Evolutionary conservation across 2,113 vertebrate genomes (phyloP), one percentile per base, ranked within the genome.

Genomic region (Apodemus speciosus): DNA sequence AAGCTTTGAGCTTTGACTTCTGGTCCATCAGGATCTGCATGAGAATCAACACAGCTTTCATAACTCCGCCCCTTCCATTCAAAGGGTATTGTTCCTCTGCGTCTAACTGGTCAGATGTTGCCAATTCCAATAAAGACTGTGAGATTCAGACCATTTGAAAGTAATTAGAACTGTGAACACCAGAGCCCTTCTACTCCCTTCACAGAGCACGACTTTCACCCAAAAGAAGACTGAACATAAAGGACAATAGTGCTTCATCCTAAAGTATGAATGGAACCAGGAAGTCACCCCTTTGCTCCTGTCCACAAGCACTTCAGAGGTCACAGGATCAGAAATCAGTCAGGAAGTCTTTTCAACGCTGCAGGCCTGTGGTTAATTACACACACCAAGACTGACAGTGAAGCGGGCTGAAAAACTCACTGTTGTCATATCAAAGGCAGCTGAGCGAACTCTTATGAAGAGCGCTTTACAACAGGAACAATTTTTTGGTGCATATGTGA

Each of bases 121-220:
- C 60, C 90, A 92, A 32, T 88, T 93, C 73, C 76, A 92, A 85
- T 94, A 96, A 96, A 93, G 92, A 90, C 40, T 85, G 95, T 95
- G 85, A 97, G 66, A 88, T 38, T 64, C 85, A 77, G 77, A 58
- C 49, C 40, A 90, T 88, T 95, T 95, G 93, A 88, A 90, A 64
- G 60, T 69, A 81, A 95, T 96, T 96, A 95, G 66, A 95, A 86
- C 20, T 30, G 40, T 56, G 85, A 95, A 92, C 90, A 81, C 75
- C 51, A 81, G 87, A 89, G 85, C 64, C 84, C 66, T 91, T 89
- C 75, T 85, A 76, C 80, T 89, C 56, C 46, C 66, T 92, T 53
- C 73, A 60, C 46, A 68, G 71, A 96, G 72, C 46, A 15, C 21
- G 79, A 60, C 72, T 93, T 94, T 94, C 95, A 35, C 43, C n/a